phyloP scores from a whole-genome alignment of 2,113 vertebrate species.

The Bos javanicus region DNA sequence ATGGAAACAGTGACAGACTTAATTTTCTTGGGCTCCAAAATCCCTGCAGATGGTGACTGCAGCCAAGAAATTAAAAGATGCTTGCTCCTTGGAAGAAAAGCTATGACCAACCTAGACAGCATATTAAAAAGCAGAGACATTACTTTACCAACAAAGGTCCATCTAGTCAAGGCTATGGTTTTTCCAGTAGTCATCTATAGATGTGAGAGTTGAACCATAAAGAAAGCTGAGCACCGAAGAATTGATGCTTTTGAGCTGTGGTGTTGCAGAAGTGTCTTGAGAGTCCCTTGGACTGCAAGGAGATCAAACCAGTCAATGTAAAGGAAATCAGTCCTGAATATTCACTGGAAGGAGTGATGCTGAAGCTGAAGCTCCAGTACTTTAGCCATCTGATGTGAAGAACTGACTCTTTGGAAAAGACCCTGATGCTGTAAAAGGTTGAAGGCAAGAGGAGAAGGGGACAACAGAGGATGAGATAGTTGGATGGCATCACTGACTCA shows the following conservation, averaged over 20 bases:
- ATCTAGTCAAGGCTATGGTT: not conserved
- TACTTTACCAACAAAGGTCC: not conserved
- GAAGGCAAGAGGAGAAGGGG: not conserved
- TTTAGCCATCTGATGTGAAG: not conserved
- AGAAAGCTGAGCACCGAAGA: accelerated
- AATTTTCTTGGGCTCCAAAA: not conserved
- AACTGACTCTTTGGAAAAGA: not conserved
- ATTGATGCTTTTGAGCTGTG: not conserved
- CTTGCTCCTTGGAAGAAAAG: not conserved
- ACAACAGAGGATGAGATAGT: not conserved
- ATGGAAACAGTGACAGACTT: not conserved
- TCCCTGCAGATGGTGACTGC: not conserved
- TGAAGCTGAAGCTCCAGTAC: not conserved
- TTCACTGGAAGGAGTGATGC: not conserved
- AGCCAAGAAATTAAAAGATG: not conserved
- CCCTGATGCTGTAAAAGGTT: not conserved
- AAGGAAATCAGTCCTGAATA: not conserved
- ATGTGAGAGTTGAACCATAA: not conserved
- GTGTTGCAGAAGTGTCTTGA: not conserved
- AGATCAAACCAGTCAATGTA: not conserved
- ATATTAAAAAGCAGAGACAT: not conserved
- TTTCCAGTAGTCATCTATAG: not conserved
- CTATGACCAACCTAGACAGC: not conserved
- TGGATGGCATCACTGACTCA: not conserved
- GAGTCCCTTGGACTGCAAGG: not conserved